These are phyloP conservation scores for Diadophis punctatus DNA, from an alignment of 2,113 vertebrate species.

Conservation along the genomic window DNA sequence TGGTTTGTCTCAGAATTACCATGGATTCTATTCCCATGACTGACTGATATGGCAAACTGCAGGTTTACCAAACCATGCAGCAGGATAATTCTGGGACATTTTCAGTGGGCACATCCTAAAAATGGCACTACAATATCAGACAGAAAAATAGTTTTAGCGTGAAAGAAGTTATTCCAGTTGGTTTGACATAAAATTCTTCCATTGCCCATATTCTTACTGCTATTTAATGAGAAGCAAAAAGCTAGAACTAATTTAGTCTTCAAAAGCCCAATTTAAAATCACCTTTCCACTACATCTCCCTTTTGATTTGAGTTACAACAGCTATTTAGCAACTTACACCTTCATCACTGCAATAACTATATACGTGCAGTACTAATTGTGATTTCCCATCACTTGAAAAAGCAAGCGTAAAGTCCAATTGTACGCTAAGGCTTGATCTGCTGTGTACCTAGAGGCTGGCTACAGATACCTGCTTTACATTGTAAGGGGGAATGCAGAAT, in stretches of 20 bases:
- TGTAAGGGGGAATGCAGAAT: not conserved
- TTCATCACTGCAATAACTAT: not conserved
- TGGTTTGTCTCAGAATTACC: not conserved
- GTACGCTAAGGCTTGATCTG: not conserved
- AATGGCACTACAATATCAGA: too few relatives aligned
- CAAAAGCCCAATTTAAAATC: not conserved
- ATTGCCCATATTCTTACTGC: not conserved
- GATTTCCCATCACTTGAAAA: not conserved
- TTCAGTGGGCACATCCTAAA: not conserved
- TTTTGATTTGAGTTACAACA: not conserved
- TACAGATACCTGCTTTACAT: not conserved
- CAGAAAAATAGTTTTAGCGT: not conserved
- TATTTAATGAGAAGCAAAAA: not conserved
- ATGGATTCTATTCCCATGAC: not conserved
- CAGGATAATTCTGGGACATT: not conserved
- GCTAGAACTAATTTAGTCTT: not conserved
- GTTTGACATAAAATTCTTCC: not conserved
- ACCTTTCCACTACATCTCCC: not conserved
- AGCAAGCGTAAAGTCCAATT: not conserved
- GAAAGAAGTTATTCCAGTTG: not conserved
- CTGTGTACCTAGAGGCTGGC: not conserved
- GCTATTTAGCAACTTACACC: not conserved
- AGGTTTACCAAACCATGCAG: not conserved
- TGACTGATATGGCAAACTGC: too few relatives aligned
- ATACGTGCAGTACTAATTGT: not conserved